A percentile compares a stretch with the other conserved stretches of the same genome.
These are phyloP conservation scores for Colaptes auratus DNA, from an alignment of 2,113 vertebrate genomes.

Conservation along the genomic window DNA sequence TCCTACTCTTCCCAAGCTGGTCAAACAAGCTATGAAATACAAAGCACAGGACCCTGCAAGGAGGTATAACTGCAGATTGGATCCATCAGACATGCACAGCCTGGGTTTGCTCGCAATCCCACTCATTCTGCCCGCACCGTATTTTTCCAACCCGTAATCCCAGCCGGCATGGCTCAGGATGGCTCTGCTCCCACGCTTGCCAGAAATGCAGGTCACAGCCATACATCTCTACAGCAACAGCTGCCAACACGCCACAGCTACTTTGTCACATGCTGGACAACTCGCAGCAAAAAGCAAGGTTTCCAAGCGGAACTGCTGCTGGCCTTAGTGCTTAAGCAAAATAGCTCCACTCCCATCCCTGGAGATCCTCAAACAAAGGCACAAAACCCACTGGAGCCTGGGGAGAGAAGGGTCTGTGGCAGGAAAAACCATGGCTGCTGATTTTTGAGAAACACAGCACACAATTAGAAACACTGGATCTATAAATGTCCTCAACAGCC, in stretches of 20 bases:
- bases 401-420: neutral
- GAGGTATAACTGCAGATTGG: neutral
- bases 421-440: neutral
- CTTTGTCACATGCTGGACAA: neutral
- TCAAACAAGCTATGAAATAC: neutral
- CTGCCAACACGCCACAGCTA: neutral
- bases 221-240: conserved; percentile 15
- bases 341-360: neutral
- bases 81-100: neutral
- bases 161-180: neutral
- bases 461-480: conserved; percentile 11
- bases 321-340: neutral
- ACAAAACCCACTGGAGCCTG: neutral
- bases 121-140: neutral
- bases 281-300: neutral
- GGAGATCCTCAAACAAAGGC: conserved; percentile 33
- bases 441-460: conserved; percentile 11
- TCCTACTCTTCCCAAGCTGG: neutral
- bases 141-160: neutral
- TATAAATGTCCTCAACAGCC: conserved; percentile 30
- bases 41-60: fast-evolving
- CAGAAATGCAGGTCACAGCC: neutral
- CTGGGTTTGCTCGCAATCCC: neutral
- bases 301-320: neutral
- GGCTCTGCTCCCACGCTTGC: neutral